Percentiles rank a stretch among this genome's conserved stretches.
Conservation (phyloP, 2,888 invertebrate species). For the Ennomos fuscantarius region DNA sequence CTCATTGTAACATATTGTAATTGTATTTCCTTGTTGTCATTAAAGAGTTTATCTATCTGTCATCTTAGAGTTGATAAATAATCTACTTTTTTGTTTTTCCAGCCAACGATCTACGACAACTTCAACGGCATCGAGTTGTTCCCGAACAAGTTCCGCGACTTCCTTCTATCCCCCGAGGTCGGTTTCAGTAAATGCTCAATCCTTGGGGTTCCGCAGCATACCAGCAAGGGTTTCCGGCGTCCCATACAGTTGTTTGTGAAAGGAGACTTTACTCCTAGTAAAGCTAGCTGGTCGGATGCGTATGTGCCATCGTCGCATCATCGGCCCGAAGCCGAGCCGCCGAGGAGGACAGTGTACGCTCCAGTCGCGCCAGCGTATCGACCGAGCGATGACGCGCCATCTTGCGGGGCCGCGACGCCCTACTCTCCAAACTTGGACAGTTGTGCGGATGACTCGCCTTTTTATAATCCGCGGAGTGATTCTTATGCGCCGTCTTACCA, state of each 20-base stretch:
- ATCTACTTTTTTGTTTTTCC: constrained; percentile 54
- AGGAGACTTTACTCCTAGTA: constrained; percentile 87
- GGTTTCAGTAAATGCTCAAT: constrained; percentile 96
- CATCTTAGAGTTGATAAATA: no score
- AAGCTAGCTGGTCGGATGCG: constrained; percentile 87
- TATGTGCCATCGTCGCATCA: constrained; percentile 87
- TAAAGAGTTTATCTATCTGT: no score
- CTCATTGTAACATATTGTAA: no score
- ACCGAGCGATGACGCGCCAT: constrained; percentile 81
- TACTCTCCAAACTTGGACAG: constrained; percentile 79
- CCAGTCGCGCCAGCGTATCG: constrained; percentile 77
- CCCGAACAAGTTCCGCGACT: constrained; percentile 97
- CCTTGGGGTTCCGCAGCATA: constrained; percentile 92
- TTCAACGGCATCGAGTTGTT: constrained; percentile 94
- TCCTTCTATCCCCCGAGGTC: constrained; percentile 94
- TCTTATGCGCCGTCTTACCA: constrained; percentile 81
- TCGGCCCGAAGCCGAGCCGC: constrained; percentile 83
- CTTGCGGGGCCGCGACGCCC: constrained; percentile 81
- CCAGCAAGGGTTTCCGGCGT: constrained; percentile 94
- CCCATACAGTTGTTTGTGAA: constrained; percentile 90
- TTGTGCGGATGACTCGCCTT: constrained; percentile 78
- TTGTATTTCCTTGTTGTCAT: no score
- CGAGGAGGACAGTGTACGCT: constrained; percentile 81
- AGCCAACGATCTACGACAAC: constrained; percentile 94
- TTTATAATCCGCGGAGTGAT: constrained; percentile 82